Percentiles rank a stretch among this genome's conserved stretches.
These are phyloP conservation scores for Symphodus melops DNA, from an alignment of 2,113 vertebrate genomes.

Conservation along the genomic window DNA sequence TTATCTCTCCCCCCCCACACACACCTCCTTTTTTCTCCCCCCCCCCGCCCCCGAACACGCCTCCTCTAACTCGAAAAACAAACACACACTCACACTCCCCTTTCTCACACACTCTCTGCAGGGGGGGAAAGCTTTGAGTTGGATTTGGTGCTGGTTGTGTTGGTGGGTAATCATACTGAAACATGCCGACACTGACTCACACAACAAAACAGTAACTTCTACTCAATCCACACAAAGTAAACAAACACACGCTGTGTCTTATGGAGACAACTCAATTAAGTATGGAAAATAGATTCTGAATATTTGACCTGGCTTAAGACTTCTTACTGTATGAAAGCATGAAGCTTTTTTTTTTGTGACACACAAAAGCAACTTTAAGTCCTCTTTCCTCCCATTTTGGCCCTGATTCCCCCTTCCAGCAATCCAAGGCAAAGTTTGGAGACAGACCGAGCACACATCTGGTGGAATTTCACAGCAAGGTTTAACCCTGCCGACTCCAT, in stretches of 20 bases:
- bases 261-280: slow-evolving; percentile 1
- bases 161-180: slow-evolving; percentile 7
- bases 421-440: too few relatives aligned
- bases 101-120: slow-evolving; percentile 26
- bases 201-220: slow-evolving; percentile 41
- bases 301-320: slow-evolving; percentile 2
- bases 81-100: slow-evolving; percentile 4
- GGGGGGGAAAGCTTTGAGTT: slow-evolving; percentile 48
- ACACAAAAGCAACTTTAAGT: too few relatives aligned
- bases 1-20: slow-evolving; percentile 57
- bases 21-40: slow-evolving; percentile 23
- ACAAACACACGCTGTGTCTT: background rate
- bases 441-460: too few relatives aligned
- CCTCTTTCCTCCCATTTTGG: too few relatives aligned
- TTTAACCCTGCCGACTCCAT: too few relatives aligned
- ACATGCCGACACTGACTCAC: slow-evolving; percentile 35
- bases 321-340: background rate
- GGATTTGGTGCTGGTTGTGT: slow-evolving; percentile 43
- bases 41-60: slow-evolving; percentile 31
- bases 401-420: too few relatives aligned
- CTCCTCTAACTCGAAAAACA: slow-evolving; percentile 18
- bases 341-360: too few relatives aligned
- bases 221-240: slow-evolving; percentile 25
- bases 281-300: slow-evolving; percentile 19
- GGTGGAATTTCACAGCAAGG: too few relatives aligned